phyloP scores from a whole-genome alignment of 2,797 vertebrate species.

The Clarias fuscus region DNA sequence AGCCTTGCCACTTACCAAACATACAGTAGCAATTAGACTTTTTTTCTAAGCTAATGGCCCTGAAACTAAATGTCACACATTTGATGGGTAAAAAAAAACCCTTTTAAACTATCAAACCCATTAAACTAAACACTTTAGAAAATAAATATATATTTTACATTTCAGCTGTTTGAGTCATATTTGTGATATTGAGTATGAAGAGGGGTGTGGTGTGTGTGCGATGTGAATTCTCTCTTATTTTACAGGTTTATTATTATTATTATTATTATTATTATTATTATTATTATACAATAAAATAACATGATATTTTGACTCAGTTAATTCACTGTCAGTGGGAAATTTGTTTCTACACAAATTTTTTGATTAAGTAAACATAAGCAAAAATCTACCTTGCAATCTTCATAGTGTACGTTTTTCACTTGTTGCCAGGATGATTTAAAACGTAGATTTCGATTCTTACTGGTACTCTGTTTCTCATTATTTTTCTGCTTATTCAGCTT shows the following conservation, averaged over 20 bases:
- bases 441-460: no score
- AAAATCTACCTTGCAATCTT: no score
- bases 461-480: no score
- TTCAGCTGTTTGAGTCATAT: background rate
- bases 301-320: background rate
- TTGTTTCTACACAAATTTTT: no score
- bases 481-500: no score
- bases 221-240: background rate
- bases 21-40: background rate
- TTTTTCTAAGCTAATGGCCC: background rate
- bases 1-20: background rate
- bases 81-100: background rate
- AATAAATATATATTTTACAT: background rate
- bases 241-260: no score
- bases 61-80: background rate
- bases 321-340: background rate
- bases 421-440: no score
- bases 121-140: background rate
- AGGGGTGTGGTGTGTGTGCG: background rate
- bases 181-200: background rate
- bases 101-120: background rate
- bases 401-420: no score
- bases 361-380: no score
- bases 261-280: no score
- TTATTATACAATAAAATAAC: no score